Evolutionary conservation across 2,113 vertebrate species (phyloP).

Genomic region (Galbula dea): DNA sequence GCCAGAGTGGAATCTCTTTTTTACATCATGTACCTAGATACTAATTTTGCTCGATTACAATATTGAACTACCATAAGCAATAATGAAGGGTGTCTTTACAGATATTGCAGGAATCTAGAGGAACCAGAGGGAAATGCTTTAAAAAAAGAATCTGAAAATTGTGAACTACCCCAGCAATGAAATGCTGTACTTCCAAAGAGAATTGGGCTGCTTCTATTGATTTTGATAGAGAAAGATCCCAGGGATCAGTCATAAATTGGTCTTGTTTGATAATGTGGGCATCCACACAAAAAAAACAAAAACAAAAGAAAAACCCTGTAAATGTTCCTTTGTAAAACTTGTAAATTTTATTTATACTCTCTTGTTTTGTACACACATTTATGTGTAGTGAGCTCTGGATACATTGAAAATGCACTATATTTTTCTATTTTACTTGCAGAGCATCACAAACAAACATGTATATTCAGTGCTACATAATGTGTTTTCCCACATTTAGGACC

Average conservation of each 20-base stretch:
- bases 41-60: conserved; percentile 59
- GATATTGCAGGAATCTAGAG: conserved; percentile 72
- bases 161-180: conserved; percentile 76
- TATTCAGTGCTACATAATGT: conserved; percentile 95
- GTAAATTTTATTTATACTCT: conserved; percentile 99
- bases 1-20: conserved; percentile 47
- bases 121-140: conserved; percentile 74
- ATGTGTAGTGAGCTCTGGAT: conserved; percentile 96
- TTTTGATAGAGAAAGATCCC: conserved; percentile 82
- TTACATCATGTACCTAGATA: conserved; percentile 57
- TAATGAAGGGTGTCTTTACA: conserved; percentile 75
- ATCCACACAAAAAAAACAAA: conserved; percentile 76
- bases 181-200: conserved; percentile 92
- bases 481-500: conserved; percentile 98
- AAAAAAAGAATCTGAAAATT: conserved; percentile 73
- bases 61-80: conserved; percentile 78
- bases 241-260: conserved; percentile 79
- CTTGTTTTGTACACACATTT: conserved; percentile 92
- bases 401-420: conserved; percentile 99
- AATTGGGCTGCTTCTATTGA: conserved; percentile 86
- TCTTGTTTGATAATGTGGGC: conserved; percentile 81
- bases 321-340: conserved; percentile 98
- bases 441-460: conserved; percentile 89
- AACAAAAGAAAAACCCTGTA: conserved; percentile 77
- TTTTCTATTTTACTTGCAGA: conserved; percentile 98